Evolutionary conservation across 1,140 invertebrate species (phyloP), one percentile per base, ranked within the genome.

Genomic region (Anoplophora glabripennis): DNA sequence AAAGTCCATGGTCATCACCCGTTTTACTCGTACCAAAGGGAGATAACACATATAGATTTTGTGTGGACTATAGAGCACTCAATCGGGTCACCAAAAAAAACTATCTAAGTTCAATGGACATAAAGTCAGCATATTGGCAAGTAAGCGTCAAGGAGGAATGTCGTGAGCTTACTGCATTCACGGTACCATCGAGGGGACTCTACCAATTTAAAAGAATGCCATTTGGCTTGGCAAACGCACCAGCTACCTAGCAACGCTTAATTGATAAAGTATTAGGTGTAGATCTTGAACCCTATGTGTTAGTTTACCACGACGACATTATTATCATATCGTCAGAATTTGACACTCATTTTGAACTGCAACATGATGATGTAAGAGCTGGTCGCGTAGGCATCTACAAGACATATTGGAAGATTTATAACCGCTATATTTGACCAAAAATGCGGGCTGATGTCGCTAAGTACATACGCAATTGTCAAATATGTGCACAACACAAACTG

Each of bases 81-180:
- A 68, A 64, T 46, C 47, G 53, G 36, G 41, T 60, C 4, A 59
- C 49, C 5, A 15, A 37, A 28, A 37, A 44, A 34, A 46, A 63
- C 46, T 68, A 40, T 33, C 41, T 74, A 10, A 71, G 68, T 41
- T 67, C 68, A 7, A 9, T 75, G 3, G 67, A 72, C 54, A 46
- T 75, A n/a, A 71, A 69, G 45, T 58, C 68, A 36, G 72, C 67
- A 0, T 74, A 67, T 45, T 72, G 68, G 68, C 72, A 78, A 53
- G 66, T 77, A 7, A 64, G 62, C 0, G 17, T 78, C 8, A 58
- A 57, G 1, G 21, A 64, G n/a, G 46, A 55, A 10, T 69, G 59
- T 21, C 56, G 58, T 42, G 56, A 68, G 34, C 76, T 76, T 38
- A 81, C 79, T 1, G 77, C 76, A 2, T 78, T 79, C 60, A 59